A percentile compares a stretch with the other conserved stretches of the same genome.
phyloP scores from a whole-genome alignment of 2,113 vertebrate species.

The Nymphicus hollandicus region DNA sequence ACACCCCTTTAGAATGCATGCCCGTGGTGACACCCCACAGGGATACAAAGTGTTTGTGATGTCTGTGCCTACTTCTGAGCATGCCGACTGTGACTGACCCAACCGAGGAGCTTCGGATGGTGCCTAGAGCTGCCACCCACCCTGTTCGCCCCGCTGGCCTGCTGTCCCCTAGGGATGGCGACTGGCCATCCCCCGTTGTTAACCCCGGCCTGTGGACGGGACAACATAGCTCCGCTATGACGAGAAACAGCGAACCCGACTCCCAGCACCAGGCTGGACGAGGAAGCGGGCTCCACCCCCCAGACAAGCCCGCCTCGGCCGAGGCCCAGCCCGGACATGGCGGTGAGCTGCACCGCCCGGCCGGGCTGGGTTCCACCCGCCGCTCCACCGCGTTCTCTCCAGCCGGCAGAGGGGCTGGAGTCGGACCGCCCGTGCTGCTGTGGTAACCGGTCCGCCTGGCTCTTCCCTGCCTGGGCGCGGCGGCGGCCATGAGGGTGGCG shows the following conservation, averaged over 20 bases:
- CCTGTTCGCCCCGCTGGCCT: fast-evolving
- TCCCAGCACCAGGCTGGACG: fast-evolving
- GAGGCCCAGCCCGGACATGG: not conserved
- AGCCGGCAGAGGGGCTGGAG: no score
- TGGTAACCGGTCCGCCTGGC: not conserved
- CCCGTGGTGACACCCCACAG: fast-evolving
- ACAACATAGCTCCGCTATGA: fast-evolving
- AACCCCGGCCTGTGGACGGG: not conserved
- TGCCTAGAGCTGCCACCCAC: fast-evolving
- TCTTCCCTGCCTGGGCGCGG: not conserved
- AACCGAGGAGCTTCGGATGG: fast-evolving
- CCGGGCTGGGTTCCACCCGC: no score
- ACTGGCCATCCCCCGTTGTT: not conserved
- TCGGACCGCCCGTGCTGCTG: not conserved
- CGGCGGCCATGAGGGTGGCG: not conserved
- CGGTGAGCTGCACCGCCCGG: not conserved
- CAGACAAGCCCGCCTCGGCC: fast-evolving
- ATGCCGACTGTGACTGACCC: fast-evolving
- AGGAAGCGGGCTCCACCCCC: fast-evolving
- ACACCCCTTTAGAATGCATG: fast-evolving
- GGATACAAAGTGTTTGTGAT: fast-evolving
- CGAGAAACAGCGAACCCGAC: fast-evolving
- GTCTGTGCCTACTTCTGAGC: fast-evolving
- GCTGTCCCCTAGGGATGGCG: not conserved
- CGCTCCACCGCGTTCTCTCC: no score